Percentiles rank a stretch among this genome's conserved stretches.
phyloP scores from a whole-genome alignment of 1,140 invertebrate genomes.

The Nasonia giraulti region DNA sequence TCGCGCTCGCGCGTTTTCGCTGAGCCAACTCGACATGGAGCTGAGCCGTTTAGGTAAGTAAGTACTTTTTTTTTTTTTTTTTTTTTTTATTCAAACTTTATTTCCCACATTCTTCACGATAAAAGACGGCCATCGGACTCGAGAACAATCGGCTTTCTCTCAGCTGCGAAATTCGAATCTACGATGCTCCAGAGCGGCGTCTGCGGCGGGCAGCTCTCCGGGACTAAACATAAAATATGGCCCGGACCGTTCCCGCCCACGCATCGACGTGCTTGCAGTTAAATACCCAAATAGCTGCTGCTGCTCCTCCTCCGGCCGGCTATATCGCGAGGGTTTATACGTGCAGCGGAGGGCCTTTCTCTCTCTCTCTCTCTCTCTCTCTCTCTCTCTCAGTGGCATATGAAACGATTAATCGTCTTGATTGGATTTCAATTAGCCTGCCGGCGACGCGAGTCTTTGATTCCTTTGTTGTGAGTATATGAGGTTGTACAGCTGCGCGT shows the following conservation, averaged over 20 bases:
- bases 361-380: neutral
- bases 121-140: neutral
- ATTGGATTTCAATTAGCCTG: constrained; percentile 72
- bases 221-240: constrained; percentile 68
- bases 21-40: no score
- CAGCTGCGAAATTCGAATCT: constrained; percentile 36
- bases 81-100: no score
- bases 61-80: no score
- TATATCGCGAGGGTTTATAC: neutral
- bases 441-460: constrained; percentile 57
- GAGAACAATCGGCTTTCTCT: constrained; percentile 3
- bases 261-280: constrained; percentile 60
- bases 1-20: neutral
- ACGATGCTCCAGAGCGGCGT: constrained; percentile 48
- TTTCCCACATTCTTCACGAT: no score
- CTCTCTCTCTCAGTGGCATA: constrained; percentile 51
- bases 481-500: no score
- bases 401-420: constrained; percentile 69
- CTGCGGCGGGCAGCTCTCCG: constrained; percentile 60
- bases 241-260: constrained; percentile 63
- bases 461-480: no score
- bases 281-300: constrained; percentile 67
- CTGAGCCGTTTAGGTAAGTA: no score
- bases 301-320: constrained; percentile 34
- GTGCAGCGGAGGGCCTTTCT: constrained; percentile 26